A percentile compares a stretch with the other conserved stretches of the same genome.
These are phyloP conservation scores for Onychostoma macrolepis DNA, from an alignment of 2,113 vertebrate genomes.

Conservation along the genomic window DNA sequence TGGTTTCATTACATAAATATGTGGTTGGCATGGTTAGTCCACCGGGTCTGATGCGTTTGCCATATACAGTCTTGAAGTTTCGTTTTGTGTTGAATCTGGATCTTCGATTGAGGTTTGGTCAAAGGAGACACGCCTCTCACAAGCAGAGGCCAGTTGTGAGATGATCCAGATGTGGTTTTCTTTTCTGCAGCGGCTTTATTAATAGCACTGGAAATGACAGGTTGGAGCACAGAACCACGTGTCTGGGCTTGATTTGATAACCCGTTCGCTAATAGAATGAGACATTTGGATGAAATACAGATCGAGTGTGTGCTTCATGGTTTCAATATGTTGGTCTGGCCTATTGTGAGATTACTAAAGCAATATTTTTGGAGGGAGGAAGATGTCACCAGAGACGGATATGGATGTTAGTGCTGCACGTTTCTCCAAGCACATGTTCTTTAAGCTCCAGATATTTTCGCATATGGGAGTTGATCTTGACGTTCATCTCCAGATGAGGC, in stretches of 20 bases:
- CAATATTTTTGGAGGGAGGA: not conserved
- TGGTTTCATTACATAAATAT: not conserved
- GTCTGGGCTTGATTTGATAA: slow-evolving; percentile 46
- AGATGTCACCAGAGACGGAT: slow-evolving; percentile 14
- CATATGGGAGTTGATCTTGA: slow-evolving; percentile 25
- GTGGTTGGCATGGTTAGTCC: not conserved
- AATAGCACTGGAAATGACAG: slow-evolving; percentile 43
- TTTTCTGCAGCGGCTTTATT: slow-evolving; percentile 39
- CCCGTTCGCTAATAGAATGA: slow-evolving; percentile 6
- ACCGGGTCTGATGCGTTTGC: not conserved
- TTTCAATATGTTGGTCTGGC: slow-evolving; percentile 9
- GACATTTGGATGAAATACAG: slow-evolving; percentile 30
- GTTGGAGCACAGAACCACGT: slow-evolving; percentile 16
- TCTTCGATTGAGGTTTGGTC: slow-evolving; percentile 4
- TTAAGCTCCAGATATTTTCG: slow-evolving; percentile 51
- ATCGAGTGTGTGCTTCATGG: not conserved
- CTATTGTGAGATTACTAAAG: slow-evolving; percentile 4
- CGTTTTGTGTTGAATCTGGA: slow-evolving; percentile 10
- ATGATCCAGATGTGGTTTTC: slow-evolving; percentile 46
- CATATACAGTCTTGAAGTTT: not conserved
- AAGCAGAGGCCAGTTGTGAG: not conserved
- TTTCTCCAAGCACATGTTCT: slow-evolving; percentile 44
- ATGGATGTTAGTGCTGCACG: not conserved
- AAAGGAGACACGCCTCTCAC: not conserved
- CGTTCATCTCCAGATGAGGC: slow-evolving; percentile 57